Evolutionary conservation across 2,797 vertebrate species (phyloP).

Genomic region (Hypotaenidia philippensis): DNA sequence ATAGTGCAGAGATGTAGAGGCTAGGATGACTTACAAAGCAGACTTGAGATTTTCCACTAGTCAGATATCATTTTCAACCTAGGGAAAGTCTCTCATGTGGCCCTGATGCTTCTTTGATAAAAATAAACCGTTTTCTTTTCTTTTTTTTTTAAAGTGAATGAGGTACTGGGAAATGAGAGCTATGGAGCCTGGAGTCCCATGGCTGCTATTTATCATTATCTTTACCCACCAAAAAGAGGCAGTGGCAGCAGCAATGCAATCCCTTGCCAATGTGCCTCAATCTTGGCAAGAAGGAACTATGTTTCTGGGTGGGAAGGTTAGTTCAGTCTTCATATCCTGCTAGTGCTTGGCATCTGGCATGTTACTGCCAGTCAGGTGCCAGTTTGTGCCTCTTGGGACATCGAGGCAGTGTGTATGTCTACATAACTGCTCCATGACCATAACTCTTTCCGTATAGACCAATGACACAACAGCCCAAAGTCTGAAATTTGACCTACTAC

Average conservation of each 20-base stretch:
- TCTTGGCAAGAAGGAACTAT: background rate
- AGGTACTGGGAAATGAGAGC: background rate
- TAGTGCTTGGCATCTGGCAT: background rate
- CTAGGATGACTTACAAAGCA: slow-evolving; percentile 11
- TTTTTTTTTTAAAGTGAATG: background rate
- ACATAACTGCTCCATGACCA: background rate
- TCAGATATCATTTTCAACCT: background rate
- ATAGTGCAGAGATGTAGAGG: background rate
- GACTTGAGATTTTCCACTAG: slow-evolving; percentile 17
- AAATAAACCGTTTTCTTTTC: background rate
- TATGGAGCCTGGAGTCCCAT: background rate
- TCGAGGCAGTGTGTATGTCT: background rate
- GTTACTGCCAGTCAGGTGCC: background rate
- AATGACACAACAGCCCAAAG: background rate
- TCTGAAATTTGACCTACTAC: background rate
- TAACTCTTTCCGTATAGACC: background rate
- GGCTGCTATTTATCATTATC: background rate
- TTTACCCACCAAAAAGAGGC: background rate
- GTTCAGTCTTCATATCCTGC: background rate
- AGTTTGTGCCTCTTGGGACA: background rate
- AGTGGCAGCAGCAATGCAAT: background rate
- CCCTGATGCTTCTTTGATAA: background rate
- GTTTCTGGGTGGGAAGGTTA: background rate
- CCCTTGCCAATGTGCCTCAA: background rate
- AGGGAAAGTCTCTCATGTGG: background rate